phyloP scores from a whole-genome alignment of 2,113 vertebrate genomes.

The Oreochromis tanganicae region DNA sequence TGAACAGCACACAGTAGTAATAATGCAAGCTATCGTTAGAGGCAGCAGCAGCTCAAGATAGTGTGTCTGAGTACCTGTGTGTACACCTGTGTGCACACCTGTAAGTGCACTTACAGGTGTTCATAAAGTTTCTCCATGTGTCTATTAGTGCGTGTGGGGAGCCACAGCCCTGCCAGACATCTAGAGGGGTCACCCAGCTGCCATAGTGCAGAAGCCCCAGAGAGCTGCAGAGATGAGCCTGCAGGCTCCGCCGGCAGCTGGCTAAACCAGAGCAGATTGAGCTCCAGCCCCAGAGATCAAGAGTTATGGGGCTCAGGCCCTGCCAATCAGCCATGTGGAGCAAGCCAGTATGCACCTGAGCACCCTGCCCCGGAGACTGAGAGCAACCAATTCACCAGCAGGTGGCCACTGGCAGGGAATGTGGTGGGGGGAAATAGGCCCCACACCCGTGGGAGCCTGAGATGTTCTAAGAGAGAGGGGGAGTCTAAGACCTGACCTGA shows the following conservation, averaged over 20 bases:
- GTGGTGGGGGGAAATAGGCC: no score
- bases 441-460: no score
- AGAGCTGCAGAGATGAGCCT: neutral
- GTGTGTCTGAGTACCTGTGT: neutral
- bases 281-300: neutral
- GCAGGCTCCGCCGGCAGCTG: neutral
- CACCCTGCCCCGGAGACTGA: neutral
- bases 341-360: neutral
- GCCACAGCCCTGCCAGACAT: neutral
- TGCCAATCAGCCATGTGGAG: neutral
- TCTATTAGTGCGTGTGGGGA: neutral
- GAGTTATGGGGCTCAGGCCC: neutral
- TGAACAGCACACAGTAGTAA: neutral
- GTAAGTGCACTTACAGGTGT: neutral
- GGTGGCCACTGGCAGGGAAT: neutral
- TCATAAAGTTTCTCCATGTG: neutral
- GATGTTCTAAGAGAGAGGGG: no score
- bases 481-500: no score
- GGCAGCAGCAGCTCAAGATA: neutral
- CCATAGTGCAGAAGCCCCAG: neutral
- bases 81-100: neutral
- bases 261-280: neutral
- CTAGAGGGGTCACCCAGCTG: neutral
- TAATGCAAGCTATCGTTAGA: neutral
- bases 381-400: neutral